phyloP scores from a whole-genome alignment of 2,888 invertebrate genomes.

The Cerceris rybyensis region DNA sequence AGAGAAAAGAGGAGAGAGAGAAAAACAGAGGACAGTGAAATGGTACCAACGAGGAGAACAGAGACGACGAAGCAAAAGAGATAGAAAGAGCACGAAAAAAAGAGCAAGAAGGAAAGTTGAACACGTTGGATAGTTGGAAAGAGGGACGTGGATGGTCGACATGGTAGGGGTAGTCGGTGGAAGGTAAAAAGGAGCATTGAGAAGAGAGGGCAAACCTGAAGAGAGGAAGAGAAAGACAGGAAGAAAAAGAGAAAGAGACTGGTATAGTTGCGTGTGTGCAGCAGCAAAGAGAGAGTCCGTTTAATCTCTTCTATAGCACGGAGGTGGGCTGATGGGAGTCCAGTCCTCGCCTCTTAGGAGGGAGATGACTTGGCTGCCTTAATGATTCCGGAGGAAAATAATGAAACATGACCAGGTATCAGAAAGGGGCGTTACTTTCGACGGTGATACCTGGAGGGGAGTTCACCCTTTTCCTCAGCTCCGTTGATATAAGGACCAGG shows the following conservation, averaged over 20 bases:
- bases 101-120: too few species aligned
- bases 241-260: conserved; percentile 28
- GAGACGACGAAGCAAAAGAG: conserved; percentile 9
- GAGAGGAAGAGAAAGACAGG: conserved; percentile 9
- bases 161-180: conserved; percentile 19
- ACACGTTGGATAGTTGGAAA: neutral
- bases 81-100: conserved; percentile 11
- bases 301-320: conserved; percentile 60
- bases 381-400: conserved; percentile 78
- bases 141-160: conserved; percentile 11
- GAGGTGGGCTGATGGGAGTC: conserved; percentile 63
- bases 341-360: conserved; percentile 63
- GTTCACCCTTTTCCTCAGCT: conserved; percentile 63
- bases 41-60: neutral
- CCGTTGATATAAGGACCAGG: conserved; percentile 67
- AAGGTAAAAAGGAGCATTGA: conserved; percentile 6
- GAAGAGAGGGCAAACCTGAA: neutral
- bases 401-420: conserved; percentile 78
- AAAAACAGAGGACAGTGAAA: neutral
- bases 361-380: conserved; percentile 73
- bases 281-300: conserved; percentile 49
- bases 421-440: conserved; percentile 73
- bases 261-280: conserved; percentile 14
- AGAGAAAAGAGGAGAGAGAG: conserved; percentile 36
- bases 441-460: conserved; percentile 30